A percentile compares a stretch with the other conserved stretches of the same genome.
Conservation (phyloP, 2,888 invertebrate genomes). For the Pyrochroa serraticornis region DNA sequence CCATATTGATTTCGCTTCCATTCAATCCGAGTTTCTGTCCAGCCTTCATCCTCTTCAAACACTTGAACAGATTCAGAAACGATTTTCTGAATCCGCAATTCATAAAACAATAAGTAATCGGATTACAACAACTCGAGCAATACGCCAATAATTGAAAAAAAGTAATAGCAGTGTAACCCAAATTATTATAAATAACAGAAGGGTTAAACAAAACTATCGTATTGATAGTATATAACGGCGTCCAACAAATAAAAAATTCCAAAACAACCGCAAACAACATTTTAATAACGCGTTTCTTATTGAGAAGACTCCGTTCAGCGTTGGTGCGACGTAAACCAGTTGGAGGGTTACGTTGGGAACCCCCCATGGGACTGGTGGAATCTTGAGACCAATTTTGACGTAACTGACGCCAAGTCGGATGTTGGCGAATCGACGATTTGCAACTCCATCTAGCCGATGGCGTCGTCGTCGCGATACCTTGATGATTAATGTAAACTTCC, state of each 20-base stretch:
- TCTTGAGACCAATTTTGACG: slow-evolving; percentile 51
- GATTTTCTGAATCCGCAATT: slow-evolving; percentile 70
- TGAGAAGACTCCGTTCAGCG: slow-evolving; percentile 59
- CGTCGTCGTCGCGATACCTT: slow-evolving; percentile 52
- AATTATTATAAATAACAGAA: slow-evolving; percentile 56
- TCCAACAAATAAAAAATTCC: slow-evolving; percentile 77
- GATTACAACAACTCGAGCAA: slow-evolving; percentile 69
- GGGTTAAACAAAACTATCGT: slow-evolving; percentile 64
- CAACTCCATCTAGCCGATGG: slow-evolving; percentile 50
- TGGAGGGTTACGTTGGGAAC: slow-evolving; percentile 32
- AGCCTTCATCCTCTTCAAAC: slow-evolving; percentile 49
- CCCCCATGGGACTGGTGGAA: slow-evolving; percentile 34
- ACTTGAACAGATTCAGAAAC: slow-evolving; percentile 65
- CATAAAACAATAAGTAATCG: slow-evolving; percentile 74
- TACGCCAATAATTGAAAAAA: slow-evolving; percentile 66
- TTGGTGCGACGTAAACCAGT: slow-evolving; percentile 55
- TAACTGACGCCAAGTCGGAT: slow-evolving; percentile 49
- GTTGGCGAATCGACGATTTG: slow-evolving; percentile 44
- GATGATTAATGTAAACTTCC: slow-evolving; percentile 59
- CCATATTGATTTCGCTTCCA: slow-evolving; percentile 50
- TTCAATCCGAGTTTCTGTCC: slow-evolving; percentile 40
- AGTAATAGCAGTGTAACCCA: slow-evolving; percentile 61
- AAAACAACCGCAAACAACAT: slow-evolving; percentile 72
- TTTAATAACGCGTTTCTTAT: slow-evolving; percentile 62
- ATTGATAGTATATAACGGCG: slow-evolving; percentile 67